Percentiles rank a stretch among this genome's conserved stretches.
phyloP scores from a whole-genome alignment of 92 coral and sea anemone species.

The Scolanthus callimorphus region DNA sequence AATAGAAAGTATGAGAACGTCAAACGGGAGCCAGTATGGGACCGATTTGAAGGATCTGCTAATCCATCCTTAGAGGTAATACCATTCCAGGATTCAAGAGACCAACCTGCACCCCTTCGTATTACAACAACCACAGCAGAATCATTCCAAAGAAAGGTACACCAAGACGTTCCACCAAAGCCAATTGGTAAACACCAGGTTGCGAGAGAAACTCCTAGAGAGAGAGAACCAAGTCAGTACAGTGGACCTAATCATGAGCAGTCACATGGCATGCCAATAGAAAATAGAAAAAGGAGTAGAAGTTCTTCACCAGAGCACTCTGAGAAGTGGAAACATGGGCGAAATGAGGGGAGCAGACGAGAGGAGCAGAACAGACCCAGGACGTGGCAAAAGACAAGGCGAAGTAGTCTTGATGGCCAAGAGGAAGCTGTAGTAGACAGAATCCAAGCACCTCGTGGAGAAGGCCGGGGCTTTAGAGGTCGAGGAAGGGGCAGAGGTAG shows the following conservation, averaged over 20 bases:
- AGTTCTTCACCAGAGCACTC: slow-evolving; percentile 31
- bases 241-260: too few species aligned
- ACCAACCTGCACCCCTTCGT: too few species aligned
- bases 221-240: too few species aligned
- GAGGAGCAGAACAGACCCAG: slow-evolving; percentile 22
- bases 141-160: slow-evolving; percentile 20
- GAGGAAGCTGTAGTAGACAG: neutral
- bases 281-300: slow-evolving; percentile 22
- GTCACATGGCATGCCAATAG: neutral
- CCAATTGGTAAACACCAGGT: too few species aligned
- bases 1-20: slow-evolving; percentile 22
- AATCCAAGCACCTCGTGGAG: slow-evolving; percentile 1
- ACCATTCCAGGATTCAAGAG: neutral
- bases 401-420: slow-evolving; percentile 23
- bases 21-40: too few species aligned
- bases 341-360: slow-evolving; percentile 1
- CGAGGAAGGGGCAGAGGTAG: slow-evolving; percentile 30
- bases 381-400: too few species aligned
- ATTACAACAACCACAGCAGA: slow-evolving; percentile 22
- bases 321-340: too few species aligned
- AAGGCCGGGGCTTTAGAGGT: slow-evolving; percentile 15
- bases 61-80: too few species aligned
- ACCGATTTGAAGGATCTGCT: too few species aligned
- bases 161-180: too few species aligned
- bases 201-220: too few species aligned